A percentile compares a stretch with the other conserved stretches of the same genome.
These are phyloP conservation scores for Ophiodon elongatus DNA, from an alignment of 2,113 vertebrate genomes.

Conservation along the genomic window DNA sequence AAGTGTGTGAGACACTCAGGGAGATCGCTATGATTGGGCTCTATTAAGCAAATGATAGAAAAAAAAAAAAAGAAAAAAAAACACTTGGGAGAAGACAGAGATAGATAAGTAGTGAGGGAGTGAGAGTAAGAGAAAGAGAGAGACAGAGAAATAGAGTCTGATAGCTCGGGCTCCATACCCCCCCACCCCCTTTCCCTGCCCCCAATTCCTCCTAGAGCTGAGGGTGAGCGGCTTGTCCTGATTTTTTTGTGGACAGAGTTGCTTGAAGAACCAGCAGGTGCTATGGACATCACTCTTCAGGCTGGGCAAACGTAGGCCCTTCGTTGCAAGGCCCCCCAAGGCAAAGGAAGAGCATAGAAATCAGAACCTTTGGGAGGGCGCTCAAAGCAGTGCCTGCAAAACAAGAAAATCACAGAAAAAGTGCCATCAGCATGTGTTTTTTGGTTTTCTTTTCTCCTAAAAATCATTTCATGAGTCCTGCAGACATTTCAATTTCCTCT, in stretches of 20 bases:
- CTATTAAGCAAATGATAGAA: slow-evolving; percentile 81
- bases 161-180: slow-evolving; percentile 78
- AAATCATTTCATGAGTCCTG: slow-evolving; percentile 39
- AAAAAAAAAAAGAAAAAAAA: slow-evolving; percentile 67
- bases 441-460: background rate
- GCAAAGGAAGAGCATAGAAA: slow-evolving; percentile 89
- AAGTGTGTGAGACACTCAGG: slow-evolving; percentile 80
- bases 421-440: slow-evolving; percentile 29
- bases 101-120: slow-evolving; percentile 77
- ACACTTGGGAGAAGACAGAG: slow-evolving; percentile 80
- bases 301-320: slow-evolving; percentile 84
- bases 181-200: slow-evolving; percentile 74
- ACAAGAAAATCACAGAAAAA: slow-evolving; percentile 57
- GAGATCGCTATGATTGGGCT: slow-evolving; percentile 80
- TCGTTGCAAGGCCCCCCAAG: slow-evolving; percentile 85
- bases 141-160: slow-evolving; percentile 84
- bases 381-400: slow-evolving; percentile 83
- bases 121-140: slow-evolving; percentile 73
- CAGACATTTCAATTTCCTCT: slow-evolving; percentile 61
- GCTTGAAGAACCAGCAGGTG: slow-evolving; percentile 89
- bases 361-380: slow-evolving; percentile 87
- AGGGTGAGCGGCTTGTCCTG: slow-evolving; percentile 87
- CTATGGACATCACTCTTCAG: slow-evolving; percentile 89
- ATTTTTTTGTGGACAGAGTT: slow-evolving; percentile 86
- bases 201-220: slow-evolving; percentile 83